phyloP scores from a whole-genome alignment of 2,797 vertebrate species.

The Sternotherus odoratus region DNA sequence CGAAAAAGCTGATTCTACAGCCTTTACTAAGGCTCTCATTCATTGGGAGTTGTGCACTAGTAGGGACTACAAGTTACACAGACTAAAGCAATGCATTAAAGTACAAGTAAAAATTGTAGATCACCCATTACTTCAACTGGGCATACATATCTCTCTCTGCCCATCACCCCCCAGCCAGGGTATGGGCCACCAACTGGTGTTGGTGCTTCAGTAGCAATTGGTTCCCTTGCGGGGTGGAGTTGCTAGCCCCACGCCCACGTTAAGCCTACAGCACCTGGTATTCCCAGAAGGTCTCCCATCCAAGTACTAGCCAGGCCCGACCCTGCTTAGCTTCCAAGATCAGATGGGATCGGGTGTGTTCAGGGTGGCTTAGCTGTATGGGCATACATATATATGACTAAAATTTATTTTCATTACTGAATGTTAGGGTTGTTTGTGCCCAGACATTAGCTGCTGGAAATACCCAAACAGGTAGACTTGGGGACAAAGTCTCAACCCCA shows the following conservation, averaged over 20 bases:
- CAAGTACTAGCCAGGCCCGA: too few species aligned
- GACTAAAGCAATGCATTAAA: not conserved
- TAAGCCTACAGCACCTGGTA: too few species aligned
- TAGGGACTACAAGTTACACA: not conserved
- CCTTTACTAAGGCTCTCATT: not conserved
- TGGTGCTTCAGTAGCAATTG: too few species aligned
- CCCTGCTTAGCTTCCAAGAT: too few species aligned
- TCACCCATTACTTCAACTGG: not conserved
- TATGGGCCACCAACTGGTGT: too few species aligned
- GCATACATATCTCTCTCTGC: accelerated
- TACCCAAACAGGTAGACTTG: accelerated
- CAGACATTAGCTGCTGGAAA: not conserved
- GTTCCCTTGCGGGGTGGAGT: too few species aligned
- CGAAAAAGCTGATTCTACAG: not conserved
- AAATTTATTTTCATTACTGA: not conserved
- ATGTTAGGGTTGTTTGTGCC: not conserved
- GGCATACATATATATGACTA: accelerated
- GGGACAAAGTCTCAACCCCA: not conserved
- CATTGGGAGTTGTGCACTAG: not conserved
- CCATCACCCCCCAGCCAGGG: too few species aligned
- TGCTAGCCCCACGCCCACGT: too few species aligned
- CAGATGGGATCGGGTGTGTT: too few species aligned
- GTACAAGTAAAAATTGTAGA: accelerated
- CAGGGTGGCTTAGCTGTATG: too few species aligned
- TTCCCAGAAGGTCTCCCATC: too few species aligned